Percentiles rank a stretch among this genome's conserved stretches.
Conservation (phyloP, 2,888 invertebrate genomes). For the Tetrapedia diversipes region DNA sequence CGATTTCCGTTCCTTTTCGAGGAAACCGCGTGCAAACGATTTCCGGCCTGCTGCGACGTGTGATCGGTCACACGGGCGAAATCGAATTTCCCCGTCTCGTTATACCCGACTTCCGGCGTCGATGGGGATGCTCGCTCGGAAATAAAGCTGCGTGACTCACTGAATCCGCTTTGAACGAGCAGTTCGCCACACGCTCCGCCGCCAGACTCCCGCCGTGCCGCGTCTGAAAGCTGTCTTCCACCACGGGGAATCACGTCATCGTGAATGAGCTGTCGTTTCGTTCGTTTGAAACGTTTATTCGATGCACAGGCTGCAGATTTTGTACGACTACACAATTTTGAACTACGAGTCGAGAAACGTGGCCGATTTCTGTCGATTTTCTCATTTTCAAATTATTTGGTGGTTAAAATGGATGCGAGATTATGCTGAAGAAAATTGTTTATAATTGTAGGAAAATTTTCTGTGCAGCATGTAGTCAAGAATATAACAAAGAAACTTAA, state of each 20-base stretch:
- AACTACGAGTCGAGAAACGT: too few relatives aligned
- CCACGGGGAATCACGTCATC: neutral
- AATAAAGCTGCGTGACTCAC: constrained; percentile 55
- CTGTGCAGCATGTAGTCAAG: too few relatives aligned
- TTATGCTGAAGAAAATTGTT: too few relatives aligned
- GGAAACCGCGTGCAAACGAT: constrained; percentile 15
- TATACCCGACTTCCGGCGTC: constrained; percentile 22
- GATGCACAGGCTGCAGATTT: too few relatives aligned
- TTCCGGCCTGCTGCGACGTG: constrained; percentile 38
- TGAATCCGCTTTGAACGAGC: constrained; percentile 38
- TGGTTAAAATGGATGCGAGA: too few relatives aligned
- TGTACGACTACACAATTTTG: too few relatives aligned
- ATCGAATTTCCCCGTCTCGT: constrained; percentile 40
- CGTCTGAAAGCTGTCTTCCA: constrained; percentile 21
- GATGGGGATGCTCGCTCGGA: constrained; percentile 35
- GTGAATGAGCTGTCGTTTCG: neutral
- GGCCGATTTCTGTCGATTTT: too few relatives aligned
- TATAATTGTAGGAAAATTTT: too few relatives aligned
- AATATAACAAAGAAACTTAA: too few relatives aligned
- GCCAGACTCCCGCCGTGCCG: constrained; percentile 32
- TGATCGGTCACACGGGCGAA: constrained; percentile 26
- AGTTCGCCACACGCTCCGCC: constrained; percentile 42
- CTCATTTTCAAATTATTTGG: too few relatives aligned
- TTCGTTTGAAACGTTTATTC: too few relatives aligned
- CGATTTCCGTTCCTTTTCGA: neutral